phyloP scores from a whole-genome alignment of 2,888 invertebrate species.

The Dysmachus trigonus region DNA sequence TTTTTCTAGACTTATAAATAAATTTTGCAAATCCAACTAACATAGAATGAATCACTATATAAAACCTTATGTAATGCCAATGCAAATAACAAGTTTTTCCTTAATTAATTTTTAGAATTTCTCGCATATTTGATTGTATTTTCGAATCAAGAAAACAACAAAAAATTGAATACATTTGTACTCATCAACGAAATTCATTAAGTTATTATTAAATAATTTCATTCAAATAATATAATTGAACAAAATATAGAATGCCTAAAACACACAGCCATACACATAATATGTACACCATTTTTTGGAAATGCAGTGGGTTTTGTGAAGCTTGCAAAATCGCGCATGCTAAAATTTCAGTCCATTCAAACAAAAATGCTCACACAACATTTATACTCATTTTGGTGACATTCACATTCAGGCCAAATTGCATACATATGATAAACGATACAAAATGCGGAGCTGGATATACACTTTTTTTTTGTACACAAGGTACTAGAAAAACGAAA shows the following conservation, averaged over 20 bases:
- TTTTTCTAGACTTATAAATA: conserved; percentile 23
- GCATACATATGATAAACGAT: not conserved
- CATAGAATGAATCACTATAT: conserved; percentile 9
- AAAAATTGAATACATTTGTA: not conserved
- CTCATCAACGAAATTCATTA: not conserved
- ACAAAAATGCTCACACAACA: not conserved
- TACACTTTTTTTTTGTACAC: not conserved
- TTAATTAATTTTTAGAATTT: conserved; percentile 1
- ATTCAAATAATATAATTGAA: not conserved
- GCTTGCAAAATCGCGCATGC: not conserved
- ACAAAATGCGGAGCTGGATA: not conserved
- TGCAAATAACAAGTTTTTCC: conserved; percentile 23
- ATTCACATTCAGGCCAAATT: not conserved
- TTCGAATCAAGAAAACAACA: conserved; percentile 1
- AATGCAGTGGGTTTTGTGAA: not conserved
- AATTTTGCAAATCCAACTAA: conserved; percentile 25
- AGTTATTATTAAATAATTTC: not conserved
- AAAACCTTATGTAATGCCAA: conserved; percentile 28
- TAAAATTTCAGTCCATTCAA: not conserved
- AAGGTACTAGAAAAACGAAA: not conserved
- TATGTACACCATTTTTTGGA: not conserved
- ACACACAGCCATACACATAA: not conserved
- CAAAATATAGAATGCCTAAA: not conserved
- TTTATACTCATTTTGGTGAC: not conserved
- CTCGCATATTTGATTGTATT: not conserved